These are phyloP conservation scores for Parthenolecanium corni DNA, from an alignment of 2,888 invertebrate species.

Conservation along the genomic window DNA sequence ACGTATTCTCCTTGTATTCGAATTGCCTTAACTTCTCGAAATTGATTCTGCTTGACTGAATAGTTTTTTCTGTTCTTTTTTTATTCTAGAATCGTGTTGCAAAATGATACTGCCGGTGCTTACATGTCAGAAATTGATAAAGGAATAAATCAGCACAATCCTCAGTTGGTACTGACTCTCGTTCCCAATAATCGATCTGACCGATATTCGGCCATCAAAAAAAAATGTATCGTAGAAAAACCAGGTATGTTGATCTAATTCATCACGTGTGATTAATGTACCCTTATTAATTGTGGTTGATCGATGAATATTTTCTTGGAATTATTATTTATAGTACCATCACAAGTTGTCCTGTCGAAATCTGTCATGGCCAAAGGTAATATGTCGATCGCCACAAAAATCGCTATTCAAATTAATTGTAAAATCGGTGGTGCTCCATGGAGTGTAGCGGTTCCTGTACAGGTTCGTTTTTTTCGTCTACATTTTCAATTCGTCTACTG, in stretches of 20 bases:
- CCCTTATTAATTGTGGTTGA: not conserved
- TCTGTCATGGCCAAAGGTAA: conserved; percentile 51
- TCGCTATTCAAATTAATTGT: conserved; percentile 84
- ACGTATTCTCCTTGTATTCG: too few species aligned
- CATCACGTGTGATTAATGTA: not conserved
- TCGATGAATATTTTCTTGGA: not conserved
- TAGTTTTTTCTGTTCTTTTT: too few species aligned
- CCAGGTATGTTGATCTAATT: conserved; percentile 38
- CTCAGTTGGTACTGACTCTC: conserved; percentile 54
- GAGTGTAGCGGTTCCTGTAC: conserved; percentile 57
- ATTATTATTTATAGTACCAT: conserved; percentile 39
- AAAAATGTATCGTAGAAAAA: conserved; percentile 63
- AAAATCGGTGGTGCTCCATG: conserved; percentile 87
- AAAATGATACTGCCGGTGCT: conserved; percentile 42
- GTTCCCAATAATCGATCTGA: conserved; percentile 57
- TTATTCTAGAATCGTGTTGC: not conserved
- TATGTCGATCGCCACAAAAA: conserved; percentile 78
- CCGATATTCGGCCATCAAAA: conserved; percentile 76
- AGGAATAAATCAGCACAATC: conserved; percentile 45
- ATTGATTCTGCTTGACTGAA: too few species aligned
- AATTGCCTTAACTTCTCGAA: too few species aligned
- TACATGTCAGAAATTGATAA: conserved; percentile 51
- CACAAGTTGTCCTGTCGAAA: conserved; percentile 38
- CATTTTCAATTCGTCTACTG: too few species aligned
- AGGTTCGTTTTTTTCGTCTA: too few species aligned